Percentiles rank a stretch among this genome's conserved stretches.
These are phyloP conservation scores for Austrolebias charrua DNA, from an alignment of 2,797 vertebrate genomes.

Conservation along the genomic window DNA sequence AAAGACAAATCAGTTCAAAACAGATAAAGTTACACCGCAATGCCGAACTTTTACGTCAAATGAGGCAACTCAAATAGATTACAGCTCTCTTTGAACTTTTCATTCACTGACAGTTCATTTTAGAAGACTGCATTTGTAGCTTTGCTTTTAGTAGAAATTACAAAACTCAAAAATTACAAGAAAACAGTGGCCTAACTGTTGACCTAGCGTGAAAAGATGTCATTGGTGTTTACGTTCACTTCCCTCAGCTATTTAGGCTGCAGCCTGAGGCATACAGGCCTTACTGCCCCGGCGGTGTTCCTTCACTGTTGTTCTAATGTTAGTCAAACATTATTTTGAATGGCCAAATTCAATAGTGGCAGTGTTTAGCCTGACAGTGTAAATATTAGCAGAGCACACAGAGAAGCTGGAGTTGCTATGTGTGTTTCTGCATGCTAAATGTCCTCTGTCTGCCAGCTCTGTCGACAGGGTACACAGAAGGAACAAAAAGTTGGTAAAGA, in stretches of 20 bases:
- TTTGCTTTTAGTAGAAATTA: slow-evolving; percentile 1
- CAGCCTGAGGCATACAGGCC: slow-evolving; percentile 61
- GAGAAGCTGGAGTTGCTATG: slow-evolving; percentile 87
- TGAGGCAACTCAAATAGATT: neutral
- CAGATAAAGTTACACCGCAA: slow-evolving; percentile 33
- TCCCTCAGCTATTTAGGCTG: slow-evolving; percentile 41
- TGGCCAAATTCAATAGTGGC: slow-evolving; percentile 87
- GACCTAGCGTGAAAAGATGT: slow-evolving; percentile 54
- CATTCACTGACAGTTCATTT: neutral
- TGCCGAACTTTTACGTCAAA: slow-evolving; percentile 9
- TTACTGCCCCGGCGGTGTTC: slow-evolving; percentile 69
- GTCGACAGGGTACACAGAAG: slow-evolving; percentile 64
- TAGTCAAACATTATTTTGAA: slow-evolving; percentile 87
- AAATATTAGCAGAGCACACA: slow-evolving; percentile 96
- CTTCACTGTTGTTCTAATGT: slow-evolving; percentile 84
- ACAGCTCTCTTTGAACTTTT: neutral
- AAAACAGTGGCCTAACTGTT: slow-evolving; percentile 33
- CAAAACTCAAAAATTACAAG: slow-evolving; percentile 13
- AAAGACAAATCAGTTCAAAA: slow-evolving; percentile 45
- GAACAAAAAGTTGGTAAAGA: slow-evolving; percentile 66
- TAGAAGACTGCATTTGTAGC: neutral
- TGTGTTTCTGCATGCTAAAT: slow-evolving; percentile 84
- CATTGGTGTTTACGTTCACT: slow-evolving; percentile 40
- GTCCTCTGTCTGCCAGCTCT: slow-evolving; percentile 78
- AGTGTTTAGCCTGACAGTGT: slow-evolving; percentile 84